Conservation (phyloP, 92 coral and sea anemone species). For the Galaxea fascicularis region DNA sequence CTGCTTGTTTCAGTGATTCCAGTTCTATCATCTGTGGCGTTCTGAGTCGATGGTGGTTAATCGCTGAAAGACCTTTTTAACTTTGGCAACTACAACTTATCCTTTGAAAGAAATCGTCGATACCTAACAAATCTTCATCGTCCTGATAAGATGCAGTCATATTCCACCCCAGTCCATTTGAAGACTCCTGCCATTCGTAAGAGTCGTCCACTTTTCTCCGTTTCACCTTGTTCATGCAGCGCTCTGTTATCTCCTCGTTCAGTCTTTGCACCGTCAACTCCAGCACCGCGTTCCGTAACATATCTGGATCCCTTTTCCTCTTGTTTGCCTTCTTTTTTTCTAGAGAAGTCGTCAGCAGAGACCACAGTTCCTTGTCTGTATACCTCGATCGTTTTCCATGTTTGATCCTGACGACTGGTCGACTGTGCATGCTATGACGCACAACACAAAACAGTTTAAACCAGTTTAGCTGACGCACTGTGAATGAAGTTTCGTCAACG, state of each 20-base stretch:
- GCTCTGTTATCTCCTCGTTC: constrained; percentile 94
- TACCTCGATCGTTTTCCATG: constrained; percentile 24
- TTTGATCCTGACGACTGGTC: constrained; percentile 4
- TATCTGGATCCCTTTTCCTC: constrained; percentile 88
- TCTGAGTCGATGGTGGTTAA: not conserved
- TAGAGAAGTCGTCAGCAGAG: constrained; percentile 81
- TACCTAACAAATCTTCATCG: constrained; percentile 97
- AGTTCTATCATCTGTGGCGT: not conserved
- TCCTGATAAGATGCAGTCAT: constrained; percentile 85
- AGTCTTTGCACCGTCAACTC: constrained; percentile 87
- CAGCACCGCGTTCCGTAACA: constrained; percentile 91
- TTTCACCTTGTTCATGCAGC: constrained; percentile 88
- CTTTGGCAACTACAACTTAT: constrained; percentile 65
- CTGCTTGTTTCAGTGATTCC: not conserved
- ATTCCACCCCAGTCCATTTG: constrained; percentile 84
- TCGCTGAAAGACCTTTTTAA: not conserved
- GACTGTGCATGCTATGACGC: constrained; percentile 48
- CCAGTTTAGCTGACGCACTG: constrained; percentile 1
- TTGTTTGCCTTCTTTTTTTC: constrained; percentile 90
- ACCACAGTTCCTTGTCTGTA: constrained; percentile 96
- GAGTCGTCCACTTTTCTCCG: constrained; percentile 82
- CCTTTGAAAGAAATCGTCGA: constrained; percentile 93
- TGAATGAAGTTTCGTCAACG: not conserved
- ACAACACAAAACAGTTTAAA: constrained; percentile 9
- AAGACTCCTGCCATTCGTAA: constrained; percentile 88